Base-by-base conservation (phyloP, 1,140 invertebrate genomes). In the Drosophila santomea region DNA sequence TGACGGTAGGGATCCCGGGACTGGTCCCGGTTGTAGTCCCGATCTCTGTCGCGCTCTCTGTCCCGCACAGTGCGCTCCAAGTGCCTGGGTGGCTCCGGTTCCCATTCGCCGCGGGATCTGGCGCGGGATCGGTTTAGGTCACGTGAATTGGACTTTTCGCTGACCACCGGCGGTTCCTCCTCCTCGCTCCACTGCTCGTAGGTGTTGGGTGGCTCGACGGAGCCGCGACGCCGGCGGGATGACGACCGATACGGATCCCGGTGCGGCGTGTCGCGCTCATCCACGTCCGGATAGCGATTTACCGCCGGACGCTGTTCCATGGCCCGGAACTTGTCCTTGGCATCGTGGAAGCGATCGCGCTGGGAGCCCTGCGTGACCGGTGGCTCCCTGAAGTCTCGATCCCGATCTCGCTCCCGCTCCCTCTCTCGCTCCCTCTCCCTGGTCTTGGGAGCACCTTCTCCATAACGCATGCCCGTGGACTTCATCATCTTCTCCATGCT, bases 241-340 rank as follows among this genome's bases (percentile, higher is more conserved):
- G 83, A 88, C 6, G 85, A 78, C 7, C 79, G n/a, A 10, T 73
- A 79, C 8, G 72, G 54, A 41, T 79, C 79, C 2, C 66, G 66
- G 35, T 20, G 38, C 7, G 54, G 17, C 1, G 15, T n/a, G n/a
- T 90, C 83, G 12, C 85, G 82, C 15, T 91, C 91, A 59, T 95
- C 94, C 68, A 94, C 93, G 7, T 91, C 86, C 12, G 48, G 14
- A 15, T 91, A 91, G 8, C 90, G 83, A 56, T 95, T 94, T 43
- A 95, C 94, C 71, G 96, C 95, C 69, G 95, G 93, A n/a, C 64
- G 44, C 55, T 76, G 83, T 91, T 97, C 96, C 93, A 97, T 94
- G 23, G 95, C 94, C 86, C 95, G 94, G 82, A 97, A 97, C 92
- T 97, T 97, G 85, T 97, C 96, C 91, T 97, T 97, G 43, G 96